phyloP scores from a whole-genome alignment of 2,888 invertebrate species.

The Scelioninae gen. 1 region DNA sequence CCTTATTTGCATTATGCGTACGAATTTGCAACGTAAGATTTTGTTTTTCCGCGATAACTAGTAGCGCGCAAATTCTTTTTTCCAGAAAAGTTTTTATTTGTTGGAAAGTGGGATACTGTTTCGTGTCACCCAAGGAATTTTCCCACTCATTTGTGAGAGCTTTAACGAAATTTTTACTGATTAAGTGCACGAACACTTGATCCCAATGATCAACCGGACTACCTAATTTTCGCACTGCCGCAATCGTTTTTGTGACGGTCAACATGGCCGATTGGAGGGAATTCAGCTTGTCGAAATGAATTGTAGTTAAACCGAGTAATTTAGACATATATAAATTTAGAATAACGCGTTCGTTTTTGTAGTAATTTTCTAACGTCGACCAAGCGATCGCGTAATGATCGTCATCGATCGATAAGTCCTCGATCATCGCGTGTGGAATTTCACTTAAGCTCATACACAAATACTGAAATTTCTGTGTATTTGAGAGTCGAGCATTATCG shows the following conservation, averaged over 20 bases:
- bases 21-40: neutral
- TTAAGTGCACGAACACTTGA: neutral
- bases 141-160: neutral
- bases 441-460: neutral
- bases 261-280: neutral
- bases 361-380: neutral
- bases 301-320: neutral
- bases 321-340: neutral
- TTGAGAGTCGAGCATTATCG: neutral
- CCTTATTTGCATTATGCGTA: neutral
- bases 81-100: conserved; percentile 3
- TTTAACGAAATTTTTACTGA: neutral
- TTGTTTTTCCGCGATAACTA: neutral
- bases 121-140: neutral
- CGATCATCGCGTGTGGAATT: neutral
- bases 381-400: neutral
- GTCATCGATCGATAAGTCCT: neutral
- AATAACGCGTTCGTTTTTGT: too few relatives aligned
- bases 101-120: neutral
- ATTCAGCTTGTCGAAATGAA: neutral
- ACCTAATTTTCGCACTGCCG: neutral
- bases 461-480: neutral
- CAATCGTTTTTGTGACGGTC: neutral
- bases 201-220: neutral
- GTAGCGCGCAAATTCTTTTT: neutral